Conservation (phyloP, 2,113 vertebrate genomes). For the Neodontobutis hainanensis region DNA sequence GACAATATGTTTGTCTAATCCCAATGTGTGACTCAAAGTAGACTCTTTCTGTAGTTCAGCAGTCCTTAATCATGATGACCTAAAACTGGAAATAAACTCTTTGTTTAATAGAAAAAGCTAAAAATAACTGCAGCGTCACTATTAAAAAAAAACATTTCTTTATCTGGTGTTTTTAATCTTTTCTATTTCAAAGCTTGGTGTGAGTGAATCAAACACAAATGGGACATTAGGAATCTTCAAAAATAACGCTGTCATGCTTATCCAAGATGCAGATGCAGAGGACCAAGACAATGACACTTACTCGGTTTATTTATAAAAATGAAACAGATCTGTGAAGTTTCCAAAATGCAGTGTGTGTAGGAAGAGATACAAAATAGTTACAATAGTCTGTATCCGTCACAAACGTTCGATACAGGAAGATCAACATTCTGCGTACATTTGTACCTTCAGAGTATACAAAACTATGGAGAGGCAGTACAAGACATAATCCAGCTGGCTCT, state of each 20-base stretch:
- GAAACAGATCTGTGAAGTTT: slow-evolving; percentile 71
- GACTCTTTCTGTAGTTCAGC: slow-evolving; percentile 1
- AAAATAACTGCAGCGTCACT: slow-evolving; percentile 29
- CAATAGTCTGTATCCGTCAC: slow-evolving; percentile 75
- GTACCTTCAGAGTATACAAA: slow-evolving; percentile 22
- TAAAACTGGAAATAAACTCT: slow-evolving; percentile 4
- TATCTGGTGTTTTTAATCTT: slow-evolving; percentile 40
- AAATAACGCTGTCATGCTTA: slow-evolving; percentile 1
- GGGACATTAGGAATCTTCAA: slow-evolving; percentile 17
- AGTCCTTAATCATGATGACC: neutral
- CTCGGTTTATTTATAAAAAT: slow-evolving; percentile 82
- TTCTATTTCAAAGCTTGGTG: slow-evolving; percentile 2
- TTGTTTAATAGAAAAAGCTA: slow-evolving; percentile 6
- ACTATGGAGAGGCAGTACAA: no score
- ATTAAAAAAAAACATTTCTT: slow-evolving; percentile 19
- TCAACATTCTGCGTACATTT: slow-evolving; percentile 67
- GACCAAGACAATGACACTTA: slow-evolving; percentile 53
- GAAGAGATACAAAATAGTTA: slow-evolving; percentile 79
- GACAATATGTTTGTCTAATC: no score
- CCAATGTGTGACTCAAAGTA: no score
- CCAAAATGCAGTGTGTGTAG: slow-evolving; percentile 75
- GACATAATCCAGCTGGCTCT: no score
- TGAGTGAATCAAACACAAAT: slow-evolving; percentile 2
- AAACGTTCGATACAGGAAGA: slow-evolving; percentile 72
- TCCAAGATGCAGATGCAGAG: slow-evolving; percentile 21